Evolutionary conservation across 2,113 vertebrate genomes (phyloP).

Genomic region (Mohoua ochrocephala): DNA sequence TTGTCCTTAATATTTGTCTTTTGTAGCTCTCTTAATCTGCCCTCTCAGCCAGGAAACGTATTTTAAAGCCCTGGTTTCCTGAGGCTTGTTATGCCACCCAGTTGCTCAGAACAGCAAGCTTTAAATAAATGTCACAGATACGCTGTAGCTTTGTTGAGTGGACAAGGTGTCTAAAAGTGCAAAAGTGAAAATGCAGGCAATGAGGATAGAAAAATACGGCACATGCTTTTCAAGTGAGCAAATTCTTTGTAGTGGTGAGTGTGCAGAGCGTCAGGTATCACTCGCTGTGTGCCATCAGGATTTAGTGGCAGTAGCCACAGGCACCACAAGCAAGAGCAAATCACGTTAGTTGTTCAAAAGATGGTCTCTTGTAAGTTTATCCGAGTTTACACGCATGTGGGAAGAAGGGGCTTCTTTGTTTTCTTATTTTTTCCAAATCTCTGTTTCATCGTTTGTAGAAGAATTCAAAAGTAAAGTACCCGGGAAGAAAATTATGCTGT

Average conservation of each 20-base stretch:
- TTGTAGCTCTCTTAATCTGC: conserved; percentile 41
- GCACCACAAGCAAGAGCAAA: not conserved
- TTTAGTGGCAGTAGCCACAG: not conserved
- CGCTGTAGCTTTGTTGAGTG: not conserved
- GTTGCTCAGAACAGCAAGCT: not conserved
- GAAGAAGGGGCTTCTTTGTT: not conserved
- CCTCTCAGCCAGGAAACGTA: conserved; percentile 40
- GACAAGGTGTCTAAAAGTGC: not conserved
- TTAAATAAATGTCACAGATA: not conserved
- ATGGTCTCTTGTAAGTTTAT: not conserved
- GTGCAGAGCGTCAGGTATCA: not conserved
- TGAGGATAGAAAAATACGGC: not conserved
- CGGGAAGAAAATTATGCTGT: not conserved
- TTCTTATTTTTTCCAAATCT: not conserved
- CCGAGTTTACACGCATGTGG: not conserved
- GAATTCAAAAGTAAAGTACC: conserved; percentile 14
- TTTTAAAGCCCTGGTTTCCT: conserved; percentile 57
- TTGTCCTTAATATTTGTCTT: conserved; percentile 38
- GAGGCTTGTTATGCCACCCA: conserved; percentile 40
- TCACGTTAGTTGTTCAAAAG: not conserved
- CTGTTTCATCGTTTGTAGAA: not conserved
- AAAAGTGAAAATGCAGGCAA: not conserved
- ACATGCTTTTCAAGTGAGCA: not conserved
- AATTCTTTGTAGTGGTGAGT: not conserved
- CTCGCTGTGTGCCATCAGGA: not conserved